A percentile compares a stretch with the other conserved stretches of the same genome.
These are phyloP conservation scores for Desmodus rotundus DNA, from an alignment of 2,113 vertebrate species.

Conservation along the genomic window DNA sequence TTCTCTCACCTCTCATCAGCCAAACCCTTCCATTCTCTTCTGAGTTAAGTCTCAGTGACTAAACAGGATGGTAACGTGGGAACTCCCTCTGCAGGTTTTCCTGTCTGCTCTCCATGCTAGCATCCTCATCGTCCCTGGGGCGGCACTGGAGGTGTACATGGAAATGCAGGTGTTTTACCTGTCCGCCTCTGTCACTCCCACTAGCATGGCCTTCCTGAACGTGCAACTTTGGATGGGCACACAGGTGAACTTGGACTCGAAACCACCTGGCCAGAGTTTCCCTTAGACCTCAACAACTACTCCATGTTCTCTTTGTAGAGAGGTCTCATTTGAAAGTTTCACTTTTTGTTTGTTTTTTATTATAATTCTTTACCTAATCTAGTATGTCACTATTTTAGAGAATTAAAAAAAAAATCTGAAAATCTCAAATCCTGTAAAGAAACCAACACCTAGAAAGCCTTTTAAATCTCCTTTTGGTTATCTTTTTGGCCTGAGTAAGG, in stretches of 20 bases:
- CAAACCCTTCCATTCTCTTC: neutral
- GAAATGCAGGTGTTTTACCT: fast-evolving
- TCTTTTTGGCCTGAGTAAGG: neutral
- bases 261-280: neutral
- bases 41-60: neutral
- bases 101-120: neutral
- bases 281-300: neutral
- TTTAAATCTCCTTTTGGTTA: neutral
- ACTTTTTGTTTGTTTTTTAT: neutral
- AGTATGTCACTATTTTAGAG: neutral
- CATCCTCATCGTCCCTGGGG: fast-evolving
- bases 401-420: neutral
- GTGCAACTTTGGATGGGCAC: neutral
- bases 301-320: neutral
- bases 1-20: neutral
- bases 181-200: fast-evolving
- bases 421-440: neutral
- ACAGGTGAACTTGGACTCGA: neutral
- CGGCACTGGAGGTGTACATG: fast-evolving
- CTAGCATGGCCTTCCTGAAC: neutral
- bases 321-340: neutral
- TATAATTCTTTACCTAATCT: neutral
- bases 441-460: neutral
- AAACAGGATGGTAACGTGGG: neutral
- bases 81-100: neutral